A percentile compares a stretch with the other conserved stretches of the same genome.
Conservation (phyloP, 2,888 invertebrate genomes). For the Apotomis capreana region DNA sequence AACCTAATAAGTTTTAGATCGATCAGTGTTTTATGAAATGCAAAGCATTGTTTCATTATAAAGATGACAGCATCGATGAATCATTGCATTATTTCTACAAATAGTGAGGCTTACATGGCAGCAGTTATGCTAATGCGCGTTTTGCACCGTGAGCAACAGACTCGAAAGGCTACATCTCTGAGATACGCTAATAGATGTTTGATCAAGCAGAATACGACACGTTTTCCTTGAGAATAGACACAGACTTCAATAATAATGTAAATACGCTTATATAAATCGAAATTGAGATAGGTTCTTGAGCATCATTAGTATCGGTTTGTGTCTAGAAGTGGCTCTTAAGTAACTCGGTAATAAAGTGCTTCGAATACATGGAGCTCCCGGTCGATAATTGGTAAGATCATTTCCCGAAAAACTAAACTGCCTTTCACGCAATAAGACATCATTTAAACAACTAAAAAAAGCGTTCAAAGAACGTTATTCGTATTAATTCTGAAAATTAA, state of each 20-base stretch:
- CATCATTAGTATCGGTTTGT: constrained; percentile 2
- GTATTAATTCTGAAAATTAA: too few relatives aligned
- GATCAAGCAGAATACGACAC: constrained; percentile 30
- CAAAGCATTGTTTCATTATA: background rate
- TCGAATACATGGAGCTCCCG: background rate
- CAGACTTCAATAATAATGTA: constrained; percentile 17
- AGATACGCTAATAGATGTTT: constrained; percentile 33
- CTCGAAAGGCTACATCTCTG: constrained; percentile 15
- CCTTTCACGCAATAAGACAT: too few relatives aligned
- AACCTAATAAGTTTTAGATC: background rate
- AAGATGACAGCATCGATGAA: constrained; percentile 32
- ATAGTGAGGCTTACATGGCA: constrained; percentile 14
- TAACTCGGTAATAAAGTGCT: constrained; percentile 10
- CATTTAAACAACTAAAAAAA: background rate
- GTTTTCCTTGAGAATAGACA: constrained; percentile 24
- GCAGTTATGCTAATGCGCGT: constrained; percentile 29
- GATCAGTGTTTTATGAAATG: background rate
- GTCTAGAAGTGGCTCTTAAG: constrained; percentile 2
- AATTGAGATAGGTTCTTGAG: background rate
- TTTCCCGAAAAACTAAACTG: background rate
- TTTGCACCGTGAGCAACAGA: constrained; percentile 16
- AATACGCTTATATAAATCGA: constrained; percentile 1
- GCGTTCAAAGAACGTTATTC: background rate
- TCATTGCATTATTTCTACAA: constrained; percentile 20
- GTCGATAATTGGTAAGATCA: constrained; percentile 1